These are phyloP conservation scores for Drosophila affinis DNA, from an alignment of 2,888 invertebrate species.

Conservation along the genomic window DNA sequence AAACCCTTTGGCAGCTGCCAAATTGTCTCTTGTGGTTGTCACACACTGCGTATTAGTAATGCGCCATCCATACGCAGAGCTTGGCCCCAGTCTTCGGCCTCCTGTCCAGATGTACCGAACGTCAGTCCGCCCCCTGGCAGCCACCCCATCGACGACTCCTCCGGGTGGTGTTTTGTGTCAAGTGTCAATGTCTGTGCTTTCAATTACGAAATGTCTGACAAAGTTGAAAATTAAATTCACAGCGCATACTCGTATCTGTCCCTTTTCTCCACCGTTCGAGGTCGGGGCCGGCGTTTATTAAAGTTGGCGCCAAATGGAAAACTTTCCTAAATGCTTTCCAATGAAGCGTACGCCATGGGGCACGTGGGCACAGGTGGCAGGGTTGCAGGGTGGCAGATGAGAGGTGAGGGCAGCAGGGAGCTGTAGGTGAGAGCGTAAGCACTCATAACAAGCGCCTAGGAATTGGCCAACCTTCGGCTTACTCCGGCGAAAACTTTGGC, in stretches of 20 bases:
- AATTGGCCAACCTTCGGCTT: constrained; percentile 20
- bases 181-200: constrained; percentile 73
- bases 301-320: constrained; percentile 53
- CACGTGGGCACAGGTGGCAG: constrained; percentile 8
- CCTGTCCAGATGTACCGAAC: background rate
- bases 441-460: constrained; percentile 39
- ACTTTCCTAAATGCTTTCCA: constrained; percentile 67
- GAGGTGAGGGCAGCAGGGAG: background rate
- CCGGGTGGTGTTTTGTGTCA: constrained; percentile 47
- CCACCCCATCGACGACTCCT: background rate
- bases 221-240: constrained; percentile 77
- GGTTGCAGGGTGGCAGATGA: background rate
- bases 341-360: constrained; percentile 62
- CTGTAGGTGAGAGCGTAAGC: constrained; percentile 1
- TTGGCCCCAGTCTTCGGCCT: constrained; percentile 19
- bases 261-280: background rate
- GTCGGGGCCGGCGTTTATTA: constrained; percentile 39
- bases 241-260: constrained; percentile 44
- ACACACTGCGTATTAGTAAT: constrained; percentile 80
- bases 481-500: constrained; percentile 47
- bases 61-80: constrained; percentile 71
- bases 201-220: constrained; percentile 79
- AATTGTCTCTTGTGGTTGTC: constrained; percentile 80
- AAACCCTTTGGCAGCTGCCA: constrained; percentile 79
- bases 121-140: background rate